These are phyloP conservation scores for Meiosimyza platycephala DNA, from an alignment of 2,888 invertebrate species.

Conservation along the genomic window DNA sequence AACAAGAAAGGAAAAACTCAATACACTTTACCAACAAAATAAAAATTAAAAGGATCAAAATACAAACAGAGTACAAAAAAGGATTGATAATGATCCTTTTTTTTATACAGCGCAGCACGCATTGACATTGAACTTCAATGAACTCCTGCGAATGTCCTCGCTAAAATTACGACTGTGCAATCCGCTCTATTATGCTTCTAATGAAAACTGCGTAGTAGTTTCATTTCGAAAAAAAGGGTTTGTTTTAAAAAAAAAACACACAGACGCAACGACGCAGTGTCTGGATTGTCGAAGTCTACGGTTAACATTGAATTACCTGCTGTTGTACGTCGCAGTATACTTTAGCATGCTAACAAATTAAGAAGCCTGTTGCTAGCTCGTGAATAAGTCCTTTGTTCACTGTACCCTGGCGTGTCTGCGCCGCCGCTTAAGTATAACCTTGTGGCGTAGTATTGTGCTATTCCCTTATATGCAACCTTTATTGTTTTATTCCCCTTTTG, in stretches of 20 bases:
- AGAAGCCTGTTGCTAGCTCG: constrained; percentile 43
- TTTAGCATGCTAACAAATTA: constrained; percentile 49
- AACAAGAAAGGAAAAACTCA: too few species aligned
- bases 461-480: constrained; percentile 57
- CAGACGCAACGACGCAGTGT: too few species aligned
- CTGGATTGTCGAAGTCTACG: constrained; percentile 39
- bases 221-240: background rate
- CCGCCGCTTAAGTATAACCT: constrained; percentile 50
- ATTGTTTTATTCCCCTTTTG: constrained; percentile 37
- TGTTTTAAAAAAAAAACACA: background rate
- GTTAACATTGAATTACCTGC: background rate
- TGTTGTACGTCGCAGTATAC: constrained; percentile 54
- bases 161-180: constrained; percentile 21
- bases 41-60: constrained; percentile 6
- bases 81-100: background rate
- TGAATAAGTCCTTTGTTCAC: too few species aligned
- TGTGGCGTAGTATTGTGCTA: constrained; percentile 64
- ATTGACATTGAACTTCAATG: constrained; percentile 58
- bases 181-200: background rate
- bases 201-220: constrained; percentile 9
- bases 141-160: constrained; percentile 44
- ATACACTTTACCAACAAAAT: too few species aligned
- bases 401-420: background rate
- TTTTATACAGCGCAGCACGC: background rate
- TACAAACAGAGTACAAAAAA: background rate